Percentiles rank a stretch among this genome's conserved stretches.
Evolutionary conservation across 35 echinoderm and acorn worm genomes (phyloP).

Genomic region (Ptychodera flava): DNA sequence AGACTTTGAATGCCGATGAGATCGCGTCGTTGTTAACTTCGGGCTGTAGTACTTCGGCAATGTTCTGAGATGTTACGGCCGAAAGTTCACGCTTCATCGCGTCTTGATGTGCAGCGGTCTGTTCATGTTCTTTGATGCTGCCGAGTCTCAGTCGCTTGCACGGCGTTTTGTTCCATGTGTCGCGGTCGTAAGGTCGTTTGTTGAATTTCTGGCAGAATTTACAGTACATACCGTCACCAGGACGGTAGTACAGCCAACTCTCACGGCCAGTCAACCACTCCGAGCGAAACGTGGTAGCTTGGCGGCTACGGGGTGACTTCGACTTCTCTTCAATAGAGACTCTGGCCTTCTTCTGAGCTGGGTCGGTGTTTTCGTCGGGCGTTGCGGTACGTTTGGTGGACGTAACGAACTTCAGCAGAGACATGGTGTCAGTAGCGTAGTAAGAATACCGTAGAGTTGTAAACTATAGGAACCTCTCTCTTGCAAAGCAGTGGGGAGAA

Average conservation of each 20-base stretch:
- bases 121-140: constrained; percentile 14
- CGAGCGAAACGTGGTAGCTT: background rate
- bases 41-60: constrained; percentile 9
- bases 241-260: constrained; percentile 8
- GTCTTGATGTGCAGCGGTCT: background rate
- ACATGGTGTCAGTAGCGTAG: no score
- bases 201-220: constrained; percentile 24
- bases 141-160: constrained; percentile 12
- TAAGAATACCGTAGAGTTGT: no score
- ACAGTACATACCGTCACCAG: constrained; percentile 31
- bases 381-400: background rate
- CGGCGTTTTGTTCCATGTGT: constrained; percentile 36
- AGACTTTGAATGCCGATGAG: constrained; percentile 15
- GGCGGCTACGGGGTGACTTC: background rate
- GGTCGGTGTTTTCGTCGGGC: background rate
- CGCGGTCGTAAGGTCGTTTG: constrained; percentile 18
- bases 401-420: background rate
- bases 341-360: background rate
- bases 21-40: constrained; percentile 19
- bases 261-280: constrained; percentile 20
- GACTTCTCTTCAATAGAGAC: background rate
- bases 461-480: no score
- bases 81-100: background rate
- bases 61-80: background rate
- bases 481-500: no score